Conservation (phyloP, 2,797 vertebrate species). For the Bovichtus variegatus region DNA sequence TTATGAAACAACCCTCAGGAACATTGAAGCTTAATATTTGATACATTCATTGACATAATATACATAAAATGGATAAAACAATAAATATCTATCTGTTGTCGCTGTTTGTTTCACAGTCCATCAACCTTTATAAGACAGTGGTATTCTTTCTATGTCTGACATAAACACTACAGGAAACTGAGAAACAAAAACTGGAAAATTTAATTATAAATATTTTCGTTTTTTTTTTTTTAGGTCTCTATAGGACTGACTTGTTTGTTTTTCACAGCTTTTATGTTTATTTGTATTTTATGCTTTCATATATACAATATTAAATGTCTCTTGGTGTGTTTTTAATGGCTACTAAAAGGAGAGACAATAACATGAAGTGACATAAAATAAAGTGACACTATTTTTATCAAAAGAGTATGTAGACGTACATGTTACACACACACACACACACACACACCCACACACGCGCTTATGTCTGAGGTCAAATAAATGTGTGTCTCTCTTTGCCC, state of each 20-base stretch:
- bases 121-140: background rate
- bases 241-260: constrained; percentile 2
- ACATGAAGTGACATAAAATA: constrained; percentile 23
- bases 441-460: constrained; percentile 1
- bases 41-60: background rate
- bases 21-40: background rate
- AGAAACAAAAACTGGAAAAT: background rate
- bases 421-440: background rate
- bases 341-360: constrained; percentile 17
- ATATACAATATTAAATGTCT: constrained; percentile 10
- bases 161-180: background rate
- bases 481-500: constrained; percentile 38
- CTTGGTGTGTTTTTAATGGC: constrained; percentile 6
- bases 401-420: background rate
- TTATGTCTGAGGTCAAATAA: constrained; percentile 32
- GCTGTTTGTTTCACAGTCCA: background rate
- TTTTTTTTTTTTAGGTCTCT: constrained; percentile 3
- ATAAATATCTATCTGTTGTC: background rate
- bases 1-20: background rate
- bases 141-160: background rate
- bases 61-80: background rate
- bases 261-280: background rate
- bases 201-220: background rate
- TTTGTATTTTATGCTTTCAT: constrained; percentile 9
- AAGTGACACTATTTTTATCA: constrained; percentile 21